Conservation (phyloP, 2,888 invertebrate species). For the Nymphalis urticae region DNA sequence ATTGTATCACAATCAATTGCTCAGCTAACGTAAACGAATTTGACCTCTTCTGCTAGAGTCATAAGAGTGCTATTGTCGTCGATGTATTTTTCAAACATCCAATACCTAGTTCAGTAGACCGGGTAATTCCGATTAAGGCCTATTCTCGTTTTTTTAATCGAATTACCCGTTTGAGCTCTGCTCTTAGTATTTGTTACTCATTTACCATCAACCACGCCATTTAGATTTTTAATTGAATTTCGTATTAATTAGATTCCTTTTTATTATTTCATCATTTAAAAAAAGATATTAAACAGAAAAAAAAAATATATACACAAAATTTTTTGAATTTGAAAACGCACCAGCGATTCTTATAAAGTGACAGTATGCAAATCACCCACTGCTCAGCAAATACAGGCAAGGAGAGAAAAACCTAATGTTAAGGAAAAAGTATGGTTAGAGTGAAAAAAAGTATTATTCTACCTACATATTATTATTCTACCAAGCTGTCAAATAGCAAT, state of each 20-base stretch:
- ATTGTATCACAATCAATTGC: neutral
- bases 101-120: constrained; percentile 42
- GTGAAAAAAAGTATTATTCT: too few species aligned
- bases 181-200: constrained; percentile 42
- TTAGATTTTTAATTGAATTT: constrained; percentile 41
- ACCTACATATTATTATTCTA: too few species aligned
- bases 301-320: too few species aligned
- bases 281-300: too few species aligned
- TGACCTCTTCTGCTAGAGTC: neutral
- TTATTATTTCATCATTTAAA: too few species aligned
- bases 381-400: too few species aligned
- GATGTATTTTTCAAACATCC: constrained; percentile 9
- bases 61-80: constrained; percentile 18
- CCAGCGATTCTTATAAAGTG: too few species aligned
- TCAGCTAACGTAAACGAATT: constrained; percentile 14
- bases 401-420: too few species aligned
- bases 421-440: too few species aligned
- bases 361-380: too few species aligned
- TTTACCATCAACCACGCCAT: constrained; percentile 37
- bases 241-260: constrained; percentile 17
- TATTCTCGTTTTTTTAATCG: constrained; percentile 45
- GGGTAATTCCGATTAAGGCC: constrained; percentile 45
- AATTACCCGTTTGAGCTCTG: constrained; percentile 44
- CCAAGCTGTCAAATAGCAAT: too few species aligned
- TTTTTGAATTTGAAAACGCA: too few species aligned